Evolutionary conservation across 2,888 invertebrate genomes (phyloP), one percentile per base, ranked within the genome.

Genomic region (Habroteleia sp.): DNA sequence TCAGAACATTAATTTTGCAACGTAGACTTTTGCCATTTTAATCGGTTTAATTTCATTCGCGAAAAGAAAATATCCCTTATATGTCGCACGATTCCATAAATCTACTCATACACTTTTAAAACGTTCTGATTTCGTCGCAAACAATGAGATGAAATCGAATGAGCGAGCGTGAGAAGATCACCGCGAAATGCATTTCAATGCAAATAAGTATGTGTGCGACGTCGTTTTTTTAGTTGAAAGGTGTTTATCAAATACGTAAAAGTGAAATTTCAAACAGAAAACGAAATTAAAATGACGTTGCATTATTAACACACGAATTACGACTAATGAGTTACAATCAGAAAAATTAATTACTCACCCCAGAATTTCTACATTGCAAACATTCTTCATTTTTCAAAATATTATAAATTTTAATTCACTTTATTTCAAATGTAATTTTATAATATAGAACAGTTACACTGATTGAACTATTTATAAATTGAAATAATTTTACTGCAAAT

Each of bases 121-220:
- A 31, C 48, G 60, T 25, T 71, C 65, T 52, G 63, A 74, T 69
- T 74, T 46, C 74, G 7, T 8, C 31, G 58, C 23, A 5, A 62
- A 74, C 69, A 74, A 74, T 74, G 52, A 25, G 54, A 75, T 60
- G 74, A 71, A 71, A 75, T 69, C 74, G 69, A 75, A 75, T 71
- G 65, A 65, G 52, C 65, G 69, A 75, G 71, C 75, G 75, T 75
- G 75, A 60, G 75, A 75, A 44, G 41, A 69, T 39, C 58, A 37
- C 29, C 17, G 65, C 42, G 11, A 10, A 48, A 39, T 37, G 63
- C 41, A 75, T 75, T 71, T 41, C 71, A 66, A 75, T 75, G 74
- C 65, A 65, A 65, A 74, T 65, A 8, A 37, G 23, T 20, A 41
- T 29, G 27, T 13, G 13, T 29, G 4, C 20, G n/a, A n/a, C 14